Evolutionary conservation across 2,888 invertebrate species (phyloP), one percentile per base, ranked within the genome.

Genomic region (Chaetogeoica ovagalla): DNA sequence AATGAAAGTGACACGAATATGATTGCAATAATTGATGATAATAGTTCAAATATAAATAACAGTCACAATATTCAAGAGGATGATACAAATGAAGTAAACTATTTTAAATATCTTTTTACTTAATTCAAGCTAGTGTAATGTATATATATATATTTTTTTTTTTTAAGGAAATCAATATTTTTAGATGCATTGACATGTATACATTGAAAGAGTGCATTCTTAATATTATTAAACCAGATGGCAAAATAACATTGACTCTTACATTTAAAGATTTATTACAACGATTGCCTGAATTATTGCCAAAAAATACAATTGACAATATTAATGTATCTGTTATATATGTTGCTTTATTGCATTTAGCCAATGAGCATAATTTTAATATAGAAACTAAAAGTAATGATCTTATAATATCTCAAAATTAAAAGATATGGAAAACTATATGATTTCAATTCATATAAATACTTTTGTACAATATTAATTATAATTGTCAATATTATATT

Each of bases 191-290:
- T 57, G 70, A 71, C 37, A 57, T 57, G 15, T 13, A 57, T 21
- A 0, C 37, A 37, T 57, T 71, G 23, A 71, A 71, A 71, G n/a
- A 71, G 19, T 71, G 15, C 37, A 57, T 71, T 37, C 37, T 71
- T n/a, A 19, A 21, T 21, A n/a, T 9, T 71, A 57, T 71, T 39
- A 71, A 71, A 71, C 70, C 57, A 57, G 57, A 71, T 71, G n/a
- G n/a, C 6, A 19, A 57, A 3, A n/a, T 1, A 39, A 17, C 11
- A 30, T 6, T 37, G 30, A 57, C 57, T 21, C 11, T 57, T 37
- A 57, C 37, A 15, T 57, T 57, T 39, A 2, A 19, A 39, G n/a
- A 71, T 57, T 3, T 71, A 21, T 6, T 71, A 21, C 6, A 13
- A 13, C 37, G 15, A 17, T 21, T 71, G n/a, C 57, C 57, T 37